A percentile compares a stretch with the other conserved stretches of the same genome.
These are phyloP conservation scores for Discoglossus pictus DNA, from an alignment of 2,797 vertebrate genomes.

Conservation along the genomic window DNA sequence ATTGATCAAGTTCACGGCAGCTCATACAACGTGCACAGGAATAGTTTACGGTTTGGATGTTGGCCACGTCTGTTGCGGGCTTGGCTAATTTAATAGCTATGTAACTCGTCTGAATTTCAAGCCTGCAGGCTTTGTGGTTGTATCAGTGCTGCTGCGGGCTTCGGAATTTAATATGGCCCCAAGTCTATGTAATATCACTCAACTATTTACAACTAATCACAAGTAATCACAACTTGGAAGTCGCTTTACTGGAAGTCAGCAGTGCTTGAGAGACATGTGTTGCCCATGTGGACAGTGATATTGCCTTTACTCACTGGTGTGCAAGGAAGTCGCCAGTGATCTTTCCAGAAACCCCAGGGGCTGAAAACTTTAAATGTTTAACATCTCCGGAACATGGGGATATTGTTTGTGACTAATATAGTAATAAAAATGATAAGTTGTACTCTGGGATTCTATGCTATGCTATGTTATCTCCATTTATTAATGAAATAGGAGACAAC, in stretches of 20 bases:
- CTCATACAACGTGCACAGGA: too few species aligned
- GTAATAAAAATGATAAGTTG: too few species aligned
- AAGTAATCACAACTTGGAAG: constrained; percentile 1
- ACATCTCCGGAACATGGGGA: constrained; percentile 17
- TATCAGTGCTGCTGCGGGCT: too few species aligned
- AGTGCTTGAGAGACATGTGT: constrained; percentile 21
- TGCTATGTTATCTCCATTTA: too few species aligned
- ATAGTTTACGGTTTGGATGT: too few species aligned
- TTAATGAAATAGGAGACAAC: too few species aligned
- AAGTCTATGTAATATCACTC: background rate
- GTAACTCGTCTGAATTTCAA: too few species aligned
- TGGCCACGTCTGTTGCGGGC: too few species aligned
- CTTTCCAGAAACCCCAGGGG: constrained; percentile 16
- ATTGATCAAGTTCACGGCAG: too few species aligned
- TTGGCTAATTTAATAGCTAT: background rate
- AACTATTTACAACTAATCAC: background rate
- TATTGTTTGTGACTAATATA: constrained; percentile 7
- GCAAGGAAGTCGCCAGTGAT: constrained; percentile 16
- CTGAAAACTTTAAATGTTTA: constrained; percentile 18
- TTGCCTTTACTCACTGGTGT: constrained; percentile 7
- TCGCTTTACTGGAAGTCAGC: background rate
- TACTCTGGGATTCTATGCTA: too few species aligned
- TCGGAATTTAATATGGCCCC: too few species aligned
- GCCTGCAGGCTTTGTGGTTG: too few species aligned
- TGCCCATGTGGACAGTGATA: constrained; percentile 23